Evolutionary conservation across 2,113 vertebrate genomes (phyloP).

Genomic region (Boleophthalmus pectinirostris): DNA sequence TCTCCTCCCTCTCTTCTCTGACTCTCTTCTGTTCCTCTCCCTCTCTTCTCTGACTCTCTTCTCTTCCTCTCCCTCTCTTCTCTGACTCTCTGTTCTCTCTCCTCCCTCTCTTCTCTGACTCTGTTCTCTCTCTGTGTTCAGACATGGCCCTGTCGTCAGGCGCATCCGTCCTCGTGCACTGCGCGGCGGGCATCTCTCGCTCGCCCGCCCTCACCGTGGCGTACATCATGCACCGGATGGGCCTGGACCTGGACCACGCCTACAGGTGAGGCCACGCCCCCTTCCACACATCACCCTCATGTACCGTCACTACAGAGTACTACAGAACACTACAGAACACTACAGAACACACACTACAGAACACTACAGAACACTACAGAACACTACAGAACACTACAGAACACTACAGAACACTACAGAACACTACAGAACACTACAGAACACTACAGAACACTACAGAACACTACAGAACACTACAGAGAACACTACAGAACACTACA

Average conservation of each 20-base stretch:
- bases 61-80: background rate
- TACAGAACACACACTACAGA: no score
- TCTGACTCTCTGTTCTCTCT: background rate
- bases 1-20: background rate
- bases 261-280: slow-evolving; percentile 71
- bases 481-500: no score
- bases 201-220: slow-evolving; percentile 82
- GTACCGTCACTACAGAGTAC: no score
- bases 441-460: no score
- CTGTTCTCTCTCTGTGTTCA: slow-evolving; percentile 34
- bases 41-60: background rate
- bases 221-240: slow-evolving; percentile 79
- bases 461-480: no score
- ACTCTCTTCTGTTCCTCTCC: no score
- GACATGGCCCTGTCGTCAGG: slow-evolving; percentile 75
- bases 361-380: no score
- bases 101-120: background rate
- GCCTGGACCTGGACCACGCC: slow-evolving; percentile 79
- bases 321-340: no score
- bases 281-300: background rate
- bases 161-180: slow-evolving; percentile 80
- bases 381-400: no score
- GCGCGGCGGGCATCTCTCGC: slow-evolving; percentile 81
- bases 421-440: no score
- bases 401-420: no score